Evolutionary conservation across 2,888 invertebrate genomes (phyloP), one percentile per base, ranked within the genome.

Genomic region (Temnothorax rugatulus): DNA sequence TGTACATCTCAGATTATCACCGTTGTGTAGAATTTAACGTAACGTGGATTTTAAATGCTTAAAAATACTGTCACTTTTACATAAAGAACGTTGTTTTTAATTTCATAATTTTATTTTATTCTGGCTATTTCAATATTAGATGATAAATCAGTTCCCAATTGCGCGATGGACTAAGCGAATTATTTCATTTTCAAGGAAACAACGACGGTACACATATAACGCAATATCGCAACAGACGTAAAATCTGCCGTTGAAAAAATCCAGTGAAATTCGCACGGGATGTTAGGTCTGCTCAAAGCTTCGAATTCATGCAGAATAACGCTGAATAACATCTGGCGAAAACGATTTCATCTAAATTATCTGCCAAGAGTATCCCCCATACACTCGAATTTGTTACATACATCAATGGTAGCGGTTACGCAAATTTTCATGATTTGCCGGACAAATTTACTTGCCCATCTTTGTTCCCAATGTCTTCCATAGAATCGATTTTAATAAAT

Each of bases 271-370:
- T 29, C 79, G 25, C 69, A 29, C 15, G 61, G 21, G 57, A 79
- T 79, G 44, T 69, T 69, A 61, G 61, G 15, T 52, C 41, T 52
- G 69, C 11, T 52, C 34, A 15, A 13, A 68, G 38, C 13, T 59
- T n/a, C 15, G 21, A 61, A 41, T 73, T 8, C 54, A 29, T 21
- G 47, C 29, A 29, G 11, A 57, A 54, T 54, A 54, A 54, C 21
- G 21, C 21, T 54, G 7, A n/a, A 54, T 54, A 47, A 68, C 61
- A 4, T 61, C 69, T 61, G 18, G n/a, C 66, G 44, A 59, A 64
- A 41, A 1, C 77, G 59, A 83, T 77, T 68, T 75, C 47, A 59
- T 59, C 13, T 25, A 47, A 75, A 54, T 61, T 81, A 85, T 83
- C 50, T 54, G 50, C 61, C 71, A 63, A 57, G 15, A 57, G 21